Conservation (phyloP, 2,888 invertebrate genomes). For the Melieria crassipennis region DNA sequence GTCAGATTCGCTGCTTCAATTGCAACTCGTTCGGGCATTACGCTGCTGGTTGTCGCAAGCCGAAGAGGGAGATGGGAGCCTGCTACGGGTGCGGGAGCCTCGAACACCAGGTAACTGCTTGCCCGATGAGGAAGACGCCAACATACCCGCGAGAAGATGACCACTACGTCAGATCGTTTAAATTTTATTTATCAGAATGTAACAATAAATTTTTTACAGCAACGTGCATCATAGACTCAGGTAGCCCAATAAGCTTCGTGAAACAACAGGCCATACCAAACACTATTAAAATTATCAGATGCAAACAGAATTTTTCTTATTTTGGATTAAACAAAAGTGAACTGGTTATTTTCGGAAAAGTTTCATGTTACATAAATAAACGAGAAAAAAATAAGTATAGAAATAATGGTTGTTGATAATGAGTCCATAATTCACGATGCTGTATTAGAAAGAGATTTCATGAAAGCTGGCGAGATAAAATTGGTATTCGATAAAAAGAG, state of each 20-base stretch:
- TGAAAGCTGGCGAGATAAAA: background rate
- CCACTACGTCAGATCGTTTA: no score
- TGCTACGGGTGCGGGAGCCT: constrained; percentile 23
- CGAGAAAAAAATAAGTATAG: background rate
- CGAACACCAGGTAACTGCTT: constrained; percentile 10
- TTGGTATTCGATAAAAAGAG: background rate
- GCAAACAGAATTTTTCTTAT: background rate
- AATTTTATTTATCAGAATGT: no score
- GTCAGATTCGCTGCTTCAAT: constrained; percentile 12
- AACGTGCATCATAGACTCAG: constrained; percentile 1
- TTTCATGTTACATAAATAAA: background rate
- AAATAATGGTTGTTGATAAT: background rate
- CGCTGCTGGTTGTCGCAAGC: constrained; percentile 19
- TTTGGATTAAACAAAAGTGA: constrained; percentile 13
- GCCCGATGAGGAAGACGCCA: constrained; percentile 8
- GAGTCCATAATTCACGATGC: background rate
- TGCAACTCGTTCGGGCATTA: constrained; percentile 24
- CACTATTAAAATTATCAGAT: background rate
- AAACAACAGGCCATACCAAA: background rate
- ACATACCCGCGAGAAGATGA: no score
- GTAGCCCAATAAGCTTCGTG: background rate
- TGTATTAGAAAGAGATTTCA: background rate
- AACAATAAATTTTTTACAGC: background rate
- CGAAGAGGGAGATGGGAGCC: constrained; percentile 22
- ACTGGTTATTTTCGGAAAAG: background rate